Conservation (phyloP, 2,888 invertebrate genomes). For the Rhagonycha lutea region DNA sequence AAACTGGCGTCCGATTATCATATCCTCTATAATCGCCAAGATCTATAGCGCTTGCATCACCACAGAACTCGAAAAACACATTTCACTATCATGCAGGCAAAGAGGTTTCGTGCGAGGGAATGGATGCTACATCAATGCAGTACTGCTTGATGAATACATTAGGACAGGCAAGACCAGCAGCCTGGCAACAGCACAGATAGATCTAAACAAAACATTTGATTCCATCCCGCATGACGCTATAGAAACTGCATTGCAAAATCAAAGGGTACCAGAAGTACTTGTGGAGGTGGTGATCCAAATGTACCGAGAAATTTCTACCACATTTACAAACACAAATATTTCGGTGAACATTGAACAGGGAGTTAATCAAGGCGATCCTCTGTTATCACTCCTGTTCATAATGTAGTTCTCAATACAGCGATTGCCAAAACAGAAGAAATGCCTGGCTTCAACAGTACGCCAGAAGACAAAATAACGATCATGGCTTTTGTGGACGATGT, state of each 20-base stretch:
- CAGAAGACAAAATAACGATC: too few species aligned
- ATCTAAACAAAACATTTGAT: not conserved
- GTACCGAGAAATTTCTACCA: not conserved
- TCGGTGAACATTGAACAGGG: not conserved
- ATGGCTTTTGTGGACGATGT: too few species aligned
- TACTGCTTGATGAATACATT: not conserved
- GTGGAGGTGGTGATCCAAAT: not conserved
- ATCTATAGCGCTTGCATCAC: too few species aligned
- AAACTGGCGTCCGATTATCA: too few species aligned
- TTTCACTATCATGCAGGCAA: too few species aligned
- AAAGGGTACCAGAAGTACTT: not conserved
- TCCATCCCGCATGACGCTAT: not conserved
- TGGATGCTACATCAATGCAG: not conserved
- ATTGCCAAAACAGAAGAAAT: not conserved
- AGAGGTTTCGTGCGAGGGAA: too few species aligned
- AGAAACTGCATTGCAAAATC: not conserved
- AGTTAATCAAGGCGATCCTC: not conserved
- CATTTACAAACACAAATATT: not conserved
- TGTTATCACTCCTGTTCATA: not conserved
- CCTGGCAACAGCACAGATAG: not conserved
- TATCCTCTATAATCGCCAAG: too few species aligned
- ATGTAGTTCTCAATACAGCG: not conserved
- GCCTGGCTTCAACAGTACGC: too few species aligned
- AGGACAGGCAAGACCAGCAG: too few species aligned
- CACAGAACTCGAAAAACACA: too few species aligned